phyloP scores from a whole-genome alignment of 2,113 vertebrate species.

The Butorides virescens region DNA sequence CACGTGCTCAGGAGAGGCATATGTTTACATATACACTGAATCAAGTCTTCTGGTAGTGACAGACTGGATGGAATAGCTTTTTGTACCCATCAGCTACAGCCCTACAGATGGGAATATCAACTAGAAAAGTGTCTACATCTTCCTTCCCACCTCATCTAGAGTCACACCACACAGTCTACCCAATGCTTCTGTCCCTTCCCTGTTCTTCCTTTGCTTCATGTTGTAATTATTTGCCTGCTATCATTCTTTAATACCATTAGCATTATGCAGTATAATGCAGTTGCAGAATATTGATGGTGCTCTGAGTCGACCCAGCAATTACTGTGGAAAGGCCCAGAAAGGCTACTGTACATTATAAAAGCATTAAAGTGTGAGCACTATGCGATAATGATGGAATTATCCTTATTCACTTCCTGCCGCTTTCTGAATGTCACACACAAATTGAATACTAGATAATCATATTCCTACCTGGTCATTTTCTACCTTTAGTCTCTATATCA shows the following conservation, averaged over 20 bases:
- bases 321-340: conserved; percentile 51
- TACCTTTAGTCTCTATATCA: background rate
- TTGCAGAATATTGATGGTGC: conserved; percentile 46
- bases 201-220: background rate
- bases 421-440: conserved; percentile 60
- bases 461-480: conserved; percentile 49
- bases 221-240: background rate
- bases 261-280: conserved; percentile 6
- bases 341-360: conserved; percentile 57
- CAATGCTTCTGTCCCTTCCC: background rate
- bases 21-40: background rate
- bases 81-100: background rate
- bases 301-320: conserved; percentile 58
- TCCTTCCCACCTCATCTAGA: background rate
- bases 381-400: conserved; percentile 61
- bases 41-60: background rate
- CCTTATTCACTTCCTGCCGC: conserved; percentile 50
- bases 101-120: background rate
- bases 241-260: conserved; percentile 24
- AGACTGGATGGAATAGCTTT: background rate
- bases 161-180: background rate
- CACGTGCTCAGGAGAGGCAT: background rate
- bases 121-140: background rate
- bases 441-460: conserved; percentile 34
- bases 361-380: conserved; percentile 48